Evolutionary conservation across 2,888 invertebrate species (phyloP).

Genomic region (Drosophila nr. perissopoda): DNA sequence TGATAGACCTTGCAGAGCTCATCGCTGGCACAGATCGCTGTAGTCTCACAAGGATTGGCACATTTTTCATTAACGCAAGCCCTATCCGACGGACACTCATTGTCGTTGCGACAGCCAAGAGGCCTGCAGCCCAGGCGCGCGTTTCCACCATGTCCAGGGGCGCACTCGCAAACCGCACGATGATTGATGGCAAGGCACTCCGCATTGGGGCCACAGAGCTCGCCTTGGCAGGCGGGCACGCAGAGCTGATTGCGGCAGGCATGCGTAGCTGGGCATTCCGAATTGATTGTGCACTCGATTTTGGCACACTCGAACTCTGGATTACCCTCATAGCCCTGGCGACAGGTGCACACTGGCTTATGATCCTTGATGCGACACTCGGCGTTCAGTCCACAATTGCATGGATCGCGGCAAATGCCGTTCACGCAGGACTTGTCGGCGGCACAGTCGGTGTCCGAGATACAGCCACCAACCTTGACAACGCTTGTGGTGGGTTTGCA

Average conservation of each 20-base stretch:
- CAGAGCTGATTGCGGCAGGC: conserved; percentile 93
- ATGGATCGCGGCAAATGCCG: conserved; percentile 92
- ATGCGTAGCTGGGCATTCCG: conserved; percentile 93
- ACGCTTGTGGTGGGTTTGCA: conserved; percentile 90
- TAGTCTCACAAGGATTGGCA: conserved; percentile 89
- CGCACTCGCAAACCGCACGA: conserved; percentile 93
- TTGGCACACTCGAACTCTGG: conserved; percentile 92
- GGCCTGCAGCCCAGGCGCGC: conserved; percentile 91
- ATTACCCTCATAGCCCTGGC: conserved; percentile 93
- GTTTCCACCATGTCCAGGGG: conserved; percentile 92
- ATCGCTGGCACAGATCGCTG: conserved; percentile 89
- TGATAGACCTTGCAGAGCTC: conserved; percentile 91
- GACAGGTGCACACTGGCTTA: conserved; percentile 94
- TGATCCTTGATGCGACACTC: conserved; percentile 94
- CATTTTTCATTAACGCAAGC: conserved; percentile 94
- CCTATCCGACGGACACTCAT: conserved; percentile 92
- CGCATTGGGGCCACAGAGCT: conserved; percentile 91
- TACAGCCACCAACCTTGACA: conserved; percentile 88
- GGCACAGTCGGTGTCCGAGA: conserved; percentile 91
- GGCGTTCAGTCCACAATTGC: conserved; percentile 93
- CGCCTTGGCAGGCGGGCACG: conserved; percentile 91
- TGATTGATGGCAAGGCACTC: conserved; percentile 93
- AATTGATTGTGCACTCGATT: conserved; percentile 90
- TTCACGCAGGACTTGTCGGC: conserved; percentile 92
- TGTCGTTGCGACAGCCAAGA: conserved; percentile 92